phyloP scores from a whole-genome alignment of 2,797 vertebrate genomes.

The Channa striata region DNA sequence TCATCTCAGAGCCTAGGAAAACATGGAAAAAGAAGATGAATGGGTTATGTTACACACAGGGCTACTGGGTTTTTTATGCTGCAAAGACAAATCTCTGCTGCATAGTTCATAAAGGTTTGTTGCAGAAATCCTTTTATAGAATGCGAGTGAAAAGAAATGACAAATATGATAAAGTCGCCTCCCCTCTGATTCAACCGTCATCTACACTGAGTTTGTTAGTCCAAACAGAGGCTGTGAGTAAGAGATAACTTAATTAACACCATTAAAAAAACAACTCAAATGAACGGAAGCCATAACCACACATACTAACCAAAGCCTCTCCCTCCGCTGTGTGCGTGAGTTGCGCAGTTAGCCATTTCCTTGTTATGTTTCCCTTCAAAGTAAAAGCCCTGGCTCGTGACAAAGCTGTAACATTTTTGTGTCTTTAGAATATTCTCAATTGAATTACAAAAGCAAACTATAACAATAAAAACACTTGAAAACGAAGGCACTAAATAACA shows the following conservation, averaged over 20 bases:
- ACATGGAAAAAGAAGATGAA: background rate
- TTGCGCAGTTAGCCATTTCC: slow-evolving; percentile 36
- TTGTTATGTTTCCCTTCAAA: slow-evolving; percentile 46
- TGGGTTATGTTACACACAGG: background rate
- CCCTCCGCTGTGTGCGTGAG: slow-evolving; percentile 23
- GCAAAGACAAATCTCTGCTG: background rate
- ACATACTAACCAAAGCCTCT: slow-evolving; percentile 4
- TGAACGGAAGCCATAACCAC: background rate
- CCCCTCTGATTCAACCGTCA: background rate
- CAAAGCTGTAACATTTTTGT: accelerated
- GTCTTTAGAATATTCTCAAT: accelerated
- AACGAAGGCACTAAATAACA: background rate
- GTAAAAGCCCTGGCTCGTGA: slow-evolving; percentile 27
- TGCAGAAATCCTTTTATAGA: background rate
- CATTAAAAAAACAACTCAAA: too few species aligned
- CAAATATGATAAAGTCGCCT: background rate
- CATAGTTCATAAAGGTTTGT: background rate
- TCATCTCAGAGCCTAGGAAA: slow-evolving; percentile 36
- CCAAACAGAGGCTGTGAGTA: background rate
- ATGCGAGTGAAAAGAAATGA: background rate
- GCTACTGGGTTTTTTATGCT: background rate
- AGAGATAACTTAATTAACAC: too few species aligned
- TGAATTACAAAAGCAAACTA: accelerated
- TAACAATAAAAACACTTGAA: accelerated
- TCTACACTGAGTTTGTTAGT: background rate